Base-by-base conservation (phyloP, 2,797 vertebrate genomes). In the Danio albolineatus region DNA sequence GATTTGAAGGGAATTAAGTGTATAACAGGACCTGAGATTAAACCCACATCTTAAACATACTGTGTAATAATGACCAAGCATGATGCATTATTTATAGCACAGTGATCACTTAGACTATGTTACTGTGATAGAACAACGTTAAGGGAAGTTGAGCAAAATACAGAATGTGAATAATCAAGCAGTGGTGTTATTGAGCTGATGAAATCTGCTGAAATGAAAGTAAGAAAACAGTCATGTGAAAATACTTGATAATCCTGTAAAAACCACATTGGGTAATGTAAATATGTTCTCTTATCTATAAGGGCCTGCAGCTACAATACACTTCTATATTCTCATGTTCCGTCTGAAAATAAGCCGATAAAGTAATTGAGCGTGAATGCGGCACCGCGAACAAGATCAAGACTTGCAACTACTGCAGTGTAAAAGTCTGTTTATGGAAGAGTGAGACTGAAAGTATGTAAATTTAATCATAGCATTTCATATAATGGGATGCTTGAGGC, bases 401-500 rank as follows among this genome's bases (percentile, higher is more conserved):
- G 46, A 54, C 48, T 49, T 62, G 38, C 39, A 43, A 60, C 65
- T 70, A 65, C 65, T 54, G 73, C 62, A 60, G 19, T 73, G 17
- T 46, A 76, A 73, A 53, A 21, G 39, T 81, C 54, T 85, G 76
- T 85, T 73, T 84, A 79, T 78, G 75, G 54, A 80, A 17, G 39
- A 60, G 10, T 60, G 56, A 60, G 79, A 75, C 65, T 66, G 51
- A 60, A 82, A 82, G 73, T 54, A 73, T 82, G 82, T 48, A 82
- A 83, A 84, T 83, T 82, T 71, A 85, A 85, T 84, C 79, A 80
- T 65, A 66, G 64, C 76, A 43, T 84, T 83, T 81, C 36, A 73
- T 79, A 82, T 83, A 85, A 85, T 83, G 76, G 57, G 62, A 76
- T 39, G 84, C 84, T 79, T 17, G 67, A 69, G 69, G 82, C 84